Base-by-base conservation (phyloP, 2,888 invertebrate species). In the Drosophila quasianomalipes region DNA sequence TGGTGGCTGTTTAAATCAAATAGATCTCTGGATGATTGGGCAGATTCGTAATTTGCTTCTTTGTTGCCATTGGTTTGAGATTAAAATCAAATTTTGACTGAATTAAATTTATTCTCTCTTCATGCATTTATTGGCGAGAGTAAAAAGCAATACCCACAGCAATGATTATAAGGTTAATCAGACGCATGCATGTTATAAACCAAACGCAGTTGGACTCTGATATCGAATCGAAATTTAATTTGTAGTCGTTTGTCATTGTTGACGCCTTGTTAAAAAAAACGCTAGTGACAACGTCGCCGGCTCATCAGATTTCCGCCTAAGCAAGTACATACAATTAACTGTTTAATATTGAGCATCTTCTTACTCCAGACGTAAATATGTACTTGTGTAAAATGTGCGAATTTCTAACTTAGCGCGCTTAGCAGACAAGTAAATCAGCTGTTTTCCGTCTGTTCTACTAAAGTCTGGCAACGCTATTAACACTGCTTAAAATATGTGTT, bases 1-100 rank as follows among this genome's bases (percentile, higher is more conserved):
- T 95, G 79, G 94, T 94, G 16, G 97, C 97, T 83, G 96, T 95
- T 89, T 96, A 97, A 72, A 97, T 95, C 47, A 97, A 94, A 26
- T 95, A 92, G 59, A 95, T 94, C 63, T 93, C 93, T 7, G 93
- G 92, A 41, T 94, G 92, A 74, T 95, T 93, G 69, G 94, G 93
- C 58, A 95, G 93, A 53, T 94, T 93, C 89, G 94, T 93, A 22
- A 95, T 87, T 79, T 94, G 94, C 54, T 94, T 94, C 79, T 93
- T 94, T 3, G 89, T 92, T 58, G 92, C 93, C 88, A 93, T 92
- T 76, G 47, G 72, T 33, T 28, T 26, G 7, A 19, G 19, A 3
- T 19, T 9, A 39, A 39, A 39, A 39, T 19, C 19, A 39, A 2
- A n/a, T 41, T 5, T 41, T n/a, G 41, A n/a, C 5, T n/a, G 41